Evolutionary conservation across 2,113 vertebrate species (phyloP).

Genomic region (Corythornis cristatus): DNA sequence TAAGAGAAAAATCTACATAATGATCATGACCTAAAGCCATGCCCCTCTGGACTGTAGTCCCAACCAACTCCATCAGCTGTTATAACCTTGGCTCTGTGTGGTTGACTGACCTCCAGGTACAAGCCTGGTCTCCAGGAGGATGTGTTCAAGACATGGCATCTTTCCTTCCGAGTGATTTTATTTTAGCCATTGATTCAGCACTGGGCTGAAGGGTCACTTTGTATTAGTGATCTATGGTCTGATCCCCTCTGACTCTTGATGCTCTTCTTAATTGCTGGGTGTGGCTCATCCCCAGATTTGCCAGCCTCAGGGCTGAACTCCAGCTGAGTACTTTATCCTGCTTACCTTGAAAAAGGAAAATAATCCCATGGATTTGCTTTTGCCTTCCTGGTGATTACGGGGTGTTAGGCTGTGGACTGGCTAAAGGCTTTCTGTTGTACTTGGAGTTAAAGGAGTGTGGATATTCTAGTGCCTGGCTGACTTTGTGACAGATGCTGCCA

Average conservation of each 20-base stretch:
- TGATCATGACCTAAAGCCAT: not conserved
- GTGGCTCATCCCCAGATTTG: not conserved
- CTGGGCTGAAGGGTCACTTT: not conserved
- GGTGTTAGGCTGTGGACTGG: not conserved
- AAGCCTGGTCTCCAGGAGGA: not conserved
- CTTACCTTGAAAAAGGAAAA: conserved; percentile 35
- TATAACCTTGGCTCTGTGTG: not conserved
- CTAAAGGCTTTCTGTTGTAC: not conserved
- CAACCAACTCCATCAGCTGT: not conserved
- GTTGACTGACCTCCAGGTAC: not conserved
- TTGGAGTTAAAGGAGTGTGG: not conserved
- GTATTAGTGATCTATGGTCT: not conserved
- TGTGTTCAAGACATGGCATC: not conserved
- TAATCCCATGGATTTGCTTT: conserved; percentile 28
- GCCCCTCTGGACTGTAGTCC: not conserved
- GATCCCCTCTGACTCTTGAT: not conserved
- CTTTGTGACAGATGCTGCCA: not conserved
- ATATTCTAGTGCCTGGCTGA: not conserved
- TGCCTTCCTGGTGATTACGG: not conserved
- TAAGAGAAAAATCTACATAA: not conserved
- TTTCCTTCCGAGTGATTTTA: not conserved
- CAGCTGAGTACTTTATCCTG: not conserved
- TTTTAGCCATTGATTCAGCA: rapidly evolving
- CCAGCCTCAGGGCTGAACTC: not conserved
- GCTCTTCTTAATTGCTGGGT: not conserved